phyloP scores from a whole-genome alignment of 2,113 vertebrate genomes.

The Hiodon alosoides region DNA sequence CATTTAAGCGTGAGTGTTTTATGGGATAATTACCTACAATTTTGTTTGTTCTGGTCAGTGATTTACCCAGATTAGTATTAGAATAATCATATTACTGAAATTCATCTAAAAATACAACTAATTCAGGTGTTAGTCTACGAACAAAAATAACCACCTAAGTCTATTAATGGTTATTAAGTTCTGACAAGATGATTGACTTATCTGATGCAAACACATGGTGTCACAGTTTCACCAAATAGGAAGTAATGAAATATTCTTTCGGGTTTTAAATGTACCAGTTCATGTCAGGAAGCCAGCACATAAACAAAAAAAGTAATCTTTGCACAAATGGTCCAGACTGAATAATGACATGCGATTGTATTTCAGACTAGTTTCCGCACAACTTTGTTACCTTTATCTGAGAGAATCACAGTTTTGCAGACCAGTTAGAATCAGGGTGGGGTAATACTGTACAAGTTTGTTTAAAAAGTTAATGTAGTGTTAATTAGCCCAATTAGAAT shows the following conservation, averaged over 20 bases:
- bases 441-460: not conserved
- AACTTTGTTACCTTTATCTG: not conserved
- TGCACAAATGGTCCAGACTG: no score
- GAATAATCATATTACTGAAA: not conserved
- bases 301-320: no score
- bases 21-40: not conserved
- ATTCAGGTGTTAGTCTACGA: not conserved
- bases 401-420: not conserved
- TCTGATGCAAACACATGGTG: no score
- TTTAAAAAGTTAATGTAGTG: constrained; percentile 10
- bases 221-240: no score
- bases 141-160: no score
- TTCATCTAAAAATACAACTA: not conserved
- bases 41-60: not conserved
- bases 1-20: not conserved
- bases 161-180: no score
- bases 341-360: no score
- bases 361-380: no score
- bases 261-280: no score
- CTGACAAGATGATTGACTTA: no score
- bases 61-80: not conserved
- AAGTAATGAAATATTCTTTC: no score
- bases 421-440: not conserved
- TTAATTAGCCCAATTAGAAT: constrained; percentile 21
- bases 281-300: no score